phyloP scores from a whole-genome alignment of 2,113 vertebrate genomes.

The Lucifuga dentata region DNA sequence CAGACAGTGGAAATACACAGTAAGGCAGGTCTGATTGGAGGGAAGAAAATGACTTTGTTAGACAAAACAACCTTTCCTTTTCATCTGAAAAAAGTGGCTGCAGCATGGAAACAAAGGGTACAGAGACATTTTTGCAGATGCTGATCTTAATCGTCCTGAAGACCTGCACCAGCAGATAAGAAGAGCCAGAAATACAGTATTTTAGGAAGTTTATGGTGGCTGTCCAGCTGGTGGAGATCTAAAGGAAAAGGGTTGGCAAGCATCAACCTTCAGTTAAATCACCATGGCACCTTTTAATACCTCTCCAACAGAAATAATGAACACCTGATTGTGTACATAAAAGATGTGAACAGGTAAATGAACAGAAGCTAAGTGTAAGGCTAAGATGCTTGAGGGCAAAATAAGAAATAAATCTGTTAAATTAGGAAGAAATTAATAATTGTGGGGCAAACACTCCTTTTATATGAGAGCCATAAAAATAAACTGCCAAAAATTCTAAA shows the following conservation, averaged over 20 bases:
- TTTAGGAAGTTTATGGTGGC: conserved; percentile 1
- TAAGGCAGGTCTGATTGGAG: conserved; percentile 3
- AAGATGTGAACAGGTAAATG: background rate
- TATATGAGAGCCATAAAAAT: too few species aligned
- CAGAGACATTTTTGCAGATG: background rate
- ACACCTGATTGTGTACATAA: too few species aligned
- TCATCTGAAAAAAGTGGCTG: conserved; percentile 29
- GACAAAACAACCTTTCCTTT: conserved; percentile 3
- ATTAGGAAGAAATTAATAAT: background rate
- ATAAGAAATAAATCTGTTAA: background rate
- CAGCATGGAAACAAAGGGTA: conserved; percentile 29
- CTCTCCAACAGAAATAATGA: background rate
- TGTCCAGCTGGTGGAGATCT: conserved; percentile 47
- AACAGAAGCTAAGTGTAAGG: conserved; percentile 13
- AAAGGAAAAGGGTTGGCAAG: conserved; percentile 25
- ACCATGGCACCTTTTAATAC: conserved; percentile 3
- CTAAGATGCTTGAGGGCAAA: background rate
- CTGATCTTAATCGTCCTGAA: conserved; percentile 35
- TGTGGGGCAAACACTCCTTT: background rate
- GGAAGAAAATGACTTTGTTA: background rate
- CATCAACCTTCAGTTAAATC: conserved; percentile 21
- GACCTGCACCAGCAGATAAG: conserved; percentile 57
- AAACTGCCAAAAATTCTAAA: too few species aligned
- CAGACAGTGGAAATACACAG: conserved; percentile 32
- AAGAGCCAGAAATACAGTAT: conserved; percentile 5